Base-by-base conservation (phyloP, 2,797 vertebrate species). In the Toxotes lorentzi region DNA sequence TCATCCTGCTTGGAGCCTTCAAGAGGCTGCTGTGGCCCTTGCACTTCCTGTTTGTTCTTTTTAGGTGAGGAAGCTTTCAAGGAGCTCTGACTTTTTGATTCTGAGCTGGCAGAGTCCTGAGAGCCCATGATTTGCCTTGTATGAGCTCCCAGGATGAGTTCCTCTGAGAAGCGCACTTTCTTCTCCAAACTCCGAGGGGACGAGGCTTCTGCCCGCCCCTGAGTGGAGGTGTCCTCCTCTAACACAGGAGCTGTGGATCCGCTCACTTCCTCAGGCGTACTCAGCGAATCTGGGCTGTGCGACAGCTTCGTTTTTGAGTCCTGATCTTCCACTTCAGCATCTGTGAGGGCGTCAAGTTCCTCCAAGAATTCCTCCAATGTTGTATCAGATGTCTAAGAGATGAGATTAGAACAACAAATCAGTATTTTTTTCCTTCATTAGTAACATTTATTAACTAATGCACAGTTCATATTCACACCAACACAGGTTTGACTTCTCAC, bases 281-380 rank as follows among this genome's bases (percentile, higher is more conserved):
- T 82, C n/a, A 23, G 41, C 14, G 50, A 65, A 48, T 90, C 86
- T 5, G 48, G 60, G 71, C 66, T 70, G 12, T 56, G 69, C 0
- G 67, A 79, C n/a, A 41, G 51, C 81, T 88, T 89, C 7, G 30
- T 19, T 86, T 91, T 89, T 19, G 67, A 59, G 9, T 89, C 85
- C 61, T 73, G 74, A 71, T 92, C 79, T 2, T 91, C 87, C 14
- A 43, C 54, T 1, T 93, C 93, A 34, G 81, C 30, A 7, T 93
- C 91, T 57, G 91, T 93, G 63, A 95, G 84, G 62, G 90, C 90
- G 9, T 96, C 95, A 0, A 95, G 93, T 66, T 95, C 95, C 85
- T 96, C 95, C 63, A 95, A 76, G 84, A 96, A 95, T 57, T 95
- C 95, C 70, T 95, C 94, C 67, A 95, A 70, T 60, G 84, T 93